A percentile compares a stretch with the other conserved stretches of the same genome.
Conservation (phyloP, 1,140 invertebrate genomes). For the Plodia interpunctella region DNA sequence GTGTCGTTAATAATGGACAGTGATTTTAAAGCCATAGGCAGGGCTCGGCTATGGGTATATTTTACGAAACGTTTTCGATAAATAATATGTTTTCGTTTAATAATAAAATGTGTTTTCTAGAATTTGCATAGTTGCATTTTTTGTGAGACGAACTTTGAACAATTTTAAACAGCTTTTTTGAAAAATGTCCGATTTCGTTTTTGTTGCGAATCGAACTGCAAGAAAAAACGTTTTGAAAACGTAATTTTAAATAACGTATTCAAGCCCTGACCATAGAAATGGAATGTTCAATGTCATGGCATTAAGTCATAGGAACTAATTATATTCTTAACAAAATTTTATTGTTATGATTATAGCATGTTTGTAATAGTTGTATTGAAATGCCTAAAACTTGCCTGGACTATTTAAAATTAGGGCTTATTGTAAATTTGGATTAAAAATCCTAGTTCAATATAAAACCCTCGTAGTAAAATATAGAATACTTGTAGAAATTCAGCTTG, state of each 20-base stretch:
- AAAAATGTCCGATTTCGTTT: no score
- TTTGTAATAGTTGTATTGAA: constrained; percentile 34
- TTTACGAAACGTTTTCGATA: no score
- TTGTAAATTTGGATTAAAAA: constrained; percentile 48
- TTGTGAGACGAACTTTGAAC: no score
- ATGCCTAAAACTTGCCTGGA: constrained; percentile 67
- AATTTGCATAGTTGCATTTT: no score
- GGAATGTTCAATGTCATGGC: constrained; percentile 38
- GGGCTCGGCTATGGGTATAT: no score
- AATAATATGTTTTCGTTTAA: no score
- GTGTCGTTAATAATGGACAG: constrained; percentile 25
- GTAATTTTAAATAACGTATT: no score
- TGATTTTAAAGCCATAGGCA: constrained; percentile 21
- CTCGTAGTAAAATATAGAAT: constrained; percentile 31
- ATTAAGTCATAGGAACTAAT: constrained; percentile 13
- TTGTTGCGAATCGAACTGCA: no score
- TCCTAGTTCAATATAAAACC: constrained; percentile 38
- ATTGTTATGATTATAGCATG: constrained; percentile 20
- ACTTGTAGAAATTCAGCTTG: constrained; percentile 14
- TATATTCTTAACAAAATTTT: constrained; percentile 14
- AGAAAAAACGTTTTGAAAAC: no score
- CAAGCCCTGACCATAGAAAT: no score
- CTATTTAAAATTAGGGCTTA: constrained; percentile 50
- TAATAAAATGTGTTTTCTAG: no score
- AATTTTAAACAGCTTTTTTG: no score